Conservation (phyloP, 1,140 invertebrate genomes). For the Condylostylus longicornis region DNA sequence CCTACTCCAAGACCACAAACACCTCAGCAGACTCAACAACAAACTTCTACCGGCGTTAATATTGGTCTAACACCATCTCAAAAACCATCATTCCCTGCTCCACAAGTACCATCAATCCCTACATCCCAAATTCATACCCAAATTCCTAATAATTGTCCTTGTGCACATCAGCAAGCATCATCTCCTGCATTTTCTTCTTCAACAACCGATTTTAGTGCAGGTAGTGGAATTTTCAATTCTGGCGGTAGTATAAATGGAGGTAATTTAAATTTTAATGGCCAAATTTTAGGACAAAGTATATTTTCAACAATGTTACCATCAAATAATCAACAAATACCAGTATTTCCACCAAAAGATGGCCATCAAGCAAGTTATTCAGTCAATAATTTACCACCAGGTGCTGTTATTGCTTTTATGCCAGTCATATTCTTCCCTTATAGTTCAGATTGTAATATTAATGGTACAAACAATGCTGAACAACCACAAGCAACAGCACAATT, state of each 20-base stretch:
- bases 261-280: too few species aligned
- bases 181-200: not conserved
- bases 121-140: constrained; percentile 4
- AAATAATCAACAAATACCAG: constrained; percentile 27
- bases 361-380: constrained; percentile 28
- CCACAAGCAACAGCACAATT: not conserved
- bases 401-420: constrained; percentile 41
- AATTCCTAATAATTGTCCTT: not conserved
- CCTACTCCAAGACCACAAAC: constrained; percentile 10
- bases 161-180: too few species aligned
- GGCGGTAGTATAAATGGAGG: too few species aligned
- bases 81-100: constrained; percentile 9
- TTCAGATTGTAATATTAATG: not conserved
- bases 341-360: constrained; percentile 24
- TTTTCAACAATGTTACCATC: too few species aligned
- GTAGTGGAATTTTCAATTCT: too few species aligned
- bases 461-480: not conserved
- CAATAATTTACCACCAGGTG: constrained; percentile 33
- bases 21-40: too few species aligned
- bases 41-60: constrained; percentile 20
- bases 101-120: constrained; percentile 1
- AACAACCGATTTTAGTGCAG: too few species aligned
- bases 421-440: constrained; percentile 41
- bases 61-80: constrained; percentile 21
- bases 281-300: too few species aligned